These are phyloP conservation scores for Idris sp. DNA, from an alignment of 1,140 invertebrate species.

Conservation along the genomic window DNA sequence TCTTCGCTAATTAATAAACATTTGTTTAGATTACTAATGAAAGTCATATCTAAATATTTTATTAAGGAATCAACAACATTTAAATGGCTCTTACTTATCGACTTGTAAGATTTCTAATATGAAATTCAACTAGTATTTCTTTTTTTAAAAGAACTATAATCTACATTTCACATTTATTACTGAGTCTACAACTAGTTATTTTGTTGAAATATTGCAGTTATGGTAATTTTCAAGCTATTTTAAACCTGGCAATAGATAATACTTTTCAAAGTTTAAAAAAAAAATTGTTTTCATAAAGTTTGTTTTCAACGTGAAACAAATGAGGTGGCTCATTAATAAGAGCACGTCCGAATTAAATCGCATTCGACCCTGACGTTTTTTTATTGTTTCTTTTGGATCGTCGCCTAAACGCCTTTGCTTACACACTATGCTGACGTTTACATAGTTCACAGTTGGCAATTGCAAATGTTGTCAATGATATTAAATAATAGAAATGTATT, in stretches of 20 bases:
- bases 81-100: slow-evolving; percentile 35
- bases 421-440: slow-evolving; percentile 27
- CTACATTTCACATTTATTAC: too few relatives aligned
- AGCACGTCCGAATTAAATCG: slow-evolving; percentile 36
- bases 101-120: slow-evolving; percentile 7
- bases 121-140: not conserved
- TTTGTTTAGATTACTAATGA: too few relatives aligned
- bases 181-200: too few relatives aligned
- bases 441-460: slow-evolving; percentile 31
- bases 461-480: slow-evolving; percentile 17
- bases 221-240: too few relatives aligned
- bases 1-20: slow-evolving; percentile 32
- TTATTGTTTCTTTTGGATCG: slow-evolving; percentile 53
- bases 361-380: slow-evolving; percentile 46
- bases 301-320: too few relatives aligned
- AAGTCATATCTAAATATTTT: too few relatives aligned
- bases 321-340: slow-evolving; percentile 41
- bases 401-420: slow-evolving; percentile 42
- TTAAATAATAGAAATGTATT: slow-evolving; percentile 27
- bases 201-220: too few relatives aligned
- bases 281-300: too few relatives aligned
- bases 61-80: too few relatives aligned
- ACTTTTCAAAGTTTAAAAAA: too few relatives aligned
- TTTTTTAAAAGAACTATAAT: too few relatives aligned
- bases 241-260: too few relatives aligned